A percentile compares a stretch with the other conserved stretches of the same genome.
Conservation (phyloP, 2,797 vertebrate species). For the Melanogrammus aeglefinus region DNA sequence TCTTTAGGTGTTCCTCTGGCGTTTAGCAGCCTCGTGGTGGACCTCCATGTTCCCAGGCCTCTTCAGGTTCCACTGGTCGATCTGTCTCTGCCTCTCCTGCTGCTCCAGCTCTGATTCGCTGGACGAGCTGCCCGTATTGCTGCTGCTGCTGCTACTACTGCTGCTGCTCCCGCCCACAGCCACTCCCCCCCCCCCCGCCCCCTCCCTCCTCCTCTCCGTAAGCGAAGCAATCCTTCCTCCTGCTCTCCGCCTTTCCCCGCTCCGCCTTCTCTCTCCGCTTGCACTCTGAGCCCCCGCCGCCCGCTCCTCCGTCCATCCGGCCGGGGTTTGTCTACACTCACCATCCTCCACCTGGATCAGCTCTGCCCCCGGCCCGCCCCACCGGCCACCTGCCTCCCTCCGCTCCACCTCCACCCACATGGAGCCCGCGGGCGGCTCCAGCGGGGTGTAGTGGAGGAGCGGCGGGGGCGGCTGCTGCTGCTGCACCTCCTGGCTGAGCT, state of each 20-base stretch:
- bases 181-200: neutral
- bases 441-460: slow-evolving; percentile 54
- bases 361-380: slow-evolving; percentile 15
- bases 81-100: slow-evolving; percentile 47
- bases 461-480: slow-evolving; percentile 46
- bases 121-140: slow-evolving; percentile 55
- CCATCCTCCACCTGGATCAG: slow-evolving; percentile 39
- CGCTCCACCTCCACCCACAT: slow-evolving; percentile 58
- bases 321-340: neutral
- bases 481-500: slow-evolving; percentile 27
- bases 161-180: slow-evolving; percentile 38
- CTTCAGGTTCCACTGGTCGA: slow-evolving; percentile 64
- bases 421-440: slow-evolving; percentile 38
- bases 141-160: slow-evolving; percentile 51
- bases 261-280: slow-evolving; percentile 44
- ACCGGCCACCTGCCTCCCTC: slow-evolving; percentile 5
- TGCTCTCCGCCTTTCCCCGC: slow-evolving; percentile 33
- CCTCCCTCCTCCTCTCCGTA: neutral
- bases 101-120: slow-evolving; percentile 62
- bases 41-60: slow-evolving; percentile 39
- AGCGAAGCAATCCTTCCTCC: slow-evolving; percentile 53
- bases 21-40: slow-evolving; percentile 36
- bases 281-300: slow-evolving; percentile 24
- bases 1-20: slow-evolving; percentile 46
- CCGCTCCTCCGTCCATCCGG: slow-evolving; percentile 7